Evolutionary conservation across 2,797 vertebrate genomes (phyloP).

Genomic region (Peromyscus eremicus): DNA sequence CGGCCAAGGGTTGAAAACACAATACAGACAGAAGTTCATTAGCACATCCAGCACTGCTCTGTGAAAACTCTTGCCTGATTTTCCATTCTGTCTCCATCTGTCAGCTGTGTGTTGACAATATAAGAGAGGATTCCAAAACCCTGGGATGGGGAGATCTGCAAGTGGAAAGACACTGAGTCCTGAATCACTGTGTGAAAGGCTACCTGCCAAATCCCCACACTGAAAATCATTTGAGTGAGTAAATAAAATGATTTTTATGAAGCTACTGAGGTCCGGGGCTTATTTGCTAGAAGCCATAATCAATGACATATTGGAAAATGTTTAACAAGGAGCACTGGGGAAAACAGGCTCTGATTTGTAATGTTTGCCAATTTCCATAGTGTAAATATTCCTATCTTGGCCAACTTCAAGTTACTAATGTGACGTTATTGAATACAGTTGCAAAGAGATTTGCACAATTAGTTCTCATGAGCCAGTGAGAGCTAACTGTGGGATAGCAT

Average conservation of each 20-base stretch:
- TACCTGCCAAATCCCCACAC: slow-evolving; percentile 18
- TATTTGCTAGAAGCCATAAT: slow-evolving; percentile 40
- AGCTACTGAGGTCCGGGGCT: slow-evolving; percentile 13
- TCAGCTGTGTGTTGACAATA: background rate
- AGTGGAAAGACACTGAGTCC: background rate
- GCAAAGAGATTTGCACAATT: background rate
- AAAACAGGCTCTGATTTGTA: slow-evolving; percentile 23
- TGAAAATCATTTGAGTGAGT: slow-evolving; percentile 58
- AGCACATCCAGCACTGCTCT: background rate
- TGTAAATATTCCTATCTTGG: slow-evolving; percentile 20
- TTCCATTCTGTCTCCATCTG: slow-evolving; percentile 3
- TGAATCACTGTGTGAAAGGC: background rate
- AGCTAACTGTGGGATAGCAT: background rate
- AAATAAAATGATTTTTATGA: slow-evolving; percentile 56
- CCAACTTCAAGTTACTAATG: slow-evolving; percentile 32
- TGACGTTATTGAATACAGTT: background rate
- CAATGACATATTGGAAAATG: slow-evolving; percentile 52
- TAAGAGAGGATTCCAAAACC: background rate
- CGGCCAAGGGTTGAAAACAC: background rate
- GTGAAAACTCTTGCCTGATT: background rate
- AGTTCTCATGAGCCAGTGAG: background rate
- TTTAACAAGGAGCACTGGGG: slow-evolving; percentile 40
- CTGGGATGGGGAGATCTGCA: background rate
- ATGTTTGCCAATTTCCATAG: slow-evolving; percentile 14
- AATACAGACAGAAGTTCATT: slow-evolving; percentile 1